These are phyloP conservation scores for Cheilosia grossa DNA, from an alignment of 2,888 invertebrate species.

Conservation along the genomic window DNA sequence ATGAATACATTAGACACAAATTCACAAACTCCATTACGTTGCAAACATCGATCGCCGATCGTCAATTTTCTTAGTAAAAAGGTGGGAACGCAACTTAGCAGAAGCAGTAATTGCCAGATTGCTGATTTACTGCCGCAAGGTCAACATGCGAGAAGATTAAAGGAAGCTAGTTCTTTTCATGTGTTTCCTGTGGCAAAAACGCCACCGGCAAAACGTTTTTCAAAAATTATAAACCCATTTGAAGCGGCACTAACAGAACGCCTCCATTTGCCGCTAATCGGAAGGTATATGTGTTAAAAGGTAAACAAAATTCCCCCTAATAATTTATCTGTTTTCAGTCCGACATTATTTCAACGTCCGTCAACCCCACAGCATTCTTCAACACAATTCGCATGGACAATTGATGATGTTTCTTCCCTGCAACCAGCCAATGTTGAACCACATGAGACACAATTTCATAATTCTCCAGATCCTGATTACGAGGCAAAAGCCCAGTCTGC, in stretches of 20 bases:
- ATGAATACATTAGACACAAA: slow-evolving; percentile 56
- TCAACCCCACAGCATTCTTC: slow-evolving; percentile 81
- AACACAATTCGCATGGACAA: slow-evolving; percentile 87
- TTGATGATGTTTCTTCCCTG: slow-evolving; percentile 87
- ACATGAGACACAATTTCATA: slow-evolving; percentile 84
- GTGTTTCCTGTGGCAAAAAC: slow-evolving; percentile 81
- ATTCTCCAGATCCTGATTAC: slow-evolving; percentile 84
- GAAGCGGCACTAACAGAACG: slow-evolving; percentile 85
- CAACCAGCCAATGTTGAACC: slow-evolving; percentile 86
- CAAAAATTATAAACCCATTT: slow-evolving; percentile 86
- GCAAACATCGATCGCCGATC: slow-evolving; percentile 48
- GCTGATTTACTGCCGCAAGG: slow-evolving; percentile 14
- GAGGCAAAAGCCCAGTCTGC: slow-evolving; percentile 86
- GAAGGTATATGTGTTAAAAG: slow-evolving; percentile 84
- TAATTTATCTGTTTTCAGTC: slow-evolving; percentile 76
- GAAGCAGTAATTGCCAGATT: slow-evolving; percentile 14
- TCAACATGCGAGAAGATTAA: slow-evolving; percentile 13
- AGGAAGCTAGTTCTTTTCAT: slow-evolving; percentile 74
- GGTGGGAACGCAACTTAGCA: slow-evolving; percentile 8
- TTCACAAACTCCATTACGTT: slow-evolving; percentile 44
- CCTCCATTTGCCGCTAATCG: slow-evolving; percentile 86
- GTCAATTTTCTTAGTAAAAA: slow-evolving; percentile 44
- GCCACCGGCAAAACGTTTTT: slow-evolving; percentile 85
- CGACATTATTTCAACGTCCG: slow-evolving; percentile 81
- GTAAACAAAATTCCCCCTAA: background rate